Evolutionary conservation across 2,888 invertebrate species (phyloP).

Genomic region (Eupithecia inturbata): DNA sequence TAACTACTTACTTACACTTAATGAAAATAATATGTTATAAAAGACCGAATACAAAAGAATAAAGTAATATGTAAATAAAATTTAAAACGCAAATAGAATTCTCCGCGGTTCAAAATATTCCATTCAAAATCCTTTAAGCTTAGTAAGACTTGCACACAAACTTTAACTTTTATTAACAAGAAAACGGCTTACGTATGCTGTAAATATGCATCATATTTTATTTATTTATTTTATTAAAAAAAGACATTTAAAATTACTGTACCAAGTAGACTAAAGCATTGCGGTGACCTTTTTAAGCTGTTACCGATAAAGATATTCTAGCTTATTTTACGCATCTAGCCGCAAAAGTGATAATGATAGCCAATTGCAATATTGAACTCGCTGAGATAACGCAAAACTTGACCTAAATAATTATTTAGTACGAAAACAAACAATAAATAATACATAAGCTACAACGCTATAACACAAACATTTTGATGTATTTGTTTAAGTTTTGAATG

Average conservation of each 20-base stretch:
- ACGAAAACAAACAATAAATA: neutral
- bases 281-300: neutral
- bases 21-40: too few species aligned
- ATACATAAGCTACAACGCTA: neutral
- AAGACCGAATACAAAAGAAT: too few species aligned
- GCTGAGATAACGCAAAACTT: constrained; percentile 36
- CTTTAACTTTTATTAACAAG: too few species aligned
- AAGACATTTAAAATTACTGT: too few species aligned
- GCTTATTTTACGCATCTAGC: neutral
- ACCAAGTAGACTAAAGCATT: neutral
- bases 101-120: too few species aligned
- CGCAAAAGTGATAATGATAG: neutral
- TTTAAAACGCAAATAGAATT: too few species aligned
- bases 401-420: constrained; percentile 27
- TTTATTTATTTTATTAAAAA: too few species aligned
- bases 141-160: too few species aligned
- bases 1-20: neutral
- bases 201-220: too few species aligned
- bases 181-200: too few species aligned
- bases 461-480: neutral
- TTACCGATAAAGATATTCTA: neutral
- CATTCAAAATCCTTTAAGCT: too few species aligned
- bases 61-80: too few species aligned
- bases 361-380: constrained; percentile 24
- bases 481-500: neutral